Percentiles rank a stretch among this genome's conserved stretches.
Evolutionary conservation across 1,140 invertebrate species (phyloP).

Genomic region (Brachionus rubens): DNA sequence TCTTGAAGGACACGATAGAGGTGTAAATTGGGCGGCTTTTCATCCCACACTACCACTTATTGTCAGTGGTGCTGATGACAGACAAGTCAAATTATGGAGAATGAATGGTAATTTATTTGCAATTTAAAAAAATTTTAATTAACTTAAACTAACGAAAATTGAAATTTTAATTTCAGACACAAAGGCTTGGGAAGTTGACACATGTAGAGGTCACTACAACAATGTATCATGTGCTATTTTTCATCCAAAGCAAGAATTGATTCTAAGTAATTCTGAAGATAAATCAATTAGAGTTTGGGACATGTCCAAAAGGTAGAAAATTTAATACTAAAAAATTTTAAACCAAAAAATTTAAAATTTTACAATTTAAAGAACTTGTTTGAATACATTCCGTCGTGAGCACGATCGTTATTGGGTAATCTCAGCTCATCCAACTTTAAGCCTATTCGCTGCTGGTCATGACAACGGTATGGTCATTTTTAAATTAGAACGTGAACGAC

Average conservation of each 20-base stretch:
- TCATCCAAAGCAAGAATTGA: conserved; percentile 92
- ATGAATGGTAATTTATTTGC: conserved; percentile 75
- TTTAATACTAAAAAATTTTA: background rate
- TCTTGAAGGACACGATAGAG: conserved; percentile 75
- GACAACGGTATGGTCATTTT: conserved; percentile 81
- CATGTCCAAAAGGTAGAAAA: conserved; percentile 74
- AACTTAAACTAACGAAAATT: conserved; percentile 49
- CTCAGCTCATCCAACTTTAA: conserved; percentile 73
- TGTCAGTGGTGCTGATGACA: conserved; percentile 93
- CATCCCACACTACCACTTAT: conserved; percentile 91
- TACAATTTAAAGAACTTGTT: conserved; percentile 69
- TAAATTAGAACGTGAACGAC: conserved; percentile 82
- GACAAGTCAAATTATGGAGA: conserved; percentile 94
- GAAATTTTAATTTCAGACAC: conserved; percentile 49
- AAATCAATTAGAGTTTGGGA: conserved; percentile 98
- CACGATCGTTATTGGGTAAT: conserved; percentile 96
- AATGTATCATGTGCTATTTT: conserved; percentile 97
- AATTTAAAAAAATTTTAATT: conserved; percentile 43
- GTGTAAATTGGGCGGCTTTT: conserved; percentile 97
- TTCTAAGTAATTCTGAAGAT: conserved; percentile 95
- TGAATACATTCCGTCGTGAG: conserved; percentile 88
- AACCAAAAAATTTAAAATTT: background rate
- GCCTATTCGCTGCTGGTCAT: conserved; percentile 75
- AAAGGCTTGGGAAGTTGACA: conserved; percentile 96
- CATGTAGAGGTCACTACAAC: conserved; percentile 96